These are phyloP conservation scores for Drosophila hamatofila DNA, from an alignment of 2,888 invertebrate species.

Conservation along the genomic window DNA sequence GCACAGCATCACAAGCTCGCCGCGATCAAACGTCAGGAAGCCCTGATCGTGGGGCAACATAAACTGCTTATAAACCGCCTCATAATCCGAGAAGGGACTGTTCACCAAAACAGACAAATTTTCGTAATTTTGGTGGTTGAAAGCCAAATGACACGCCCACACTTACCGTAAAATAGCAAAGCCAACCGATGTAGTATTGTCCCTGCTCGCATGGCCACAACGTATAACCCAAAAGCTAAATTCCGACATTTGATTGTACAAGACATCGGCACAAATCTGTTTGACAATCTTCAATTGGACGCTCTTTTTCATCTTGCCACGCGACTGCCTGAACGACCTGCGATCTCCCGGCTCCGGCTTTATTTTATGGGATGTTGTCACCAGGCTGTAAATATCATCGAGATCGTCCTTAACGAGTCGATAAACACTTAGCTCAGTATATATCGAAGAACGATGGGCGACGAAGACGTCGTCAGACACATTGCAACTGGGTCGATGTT, in stretches of 20 bases:
- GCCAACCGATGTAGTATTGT: slow-evolving; percentile 67
- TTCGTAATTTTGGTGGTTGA: not conserved
- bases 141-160: not conserved
- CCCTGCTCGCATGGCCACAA: slow-evolving; percentile 51
- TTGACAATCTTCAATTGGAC: slow-evolving; percentile 25
- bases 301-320: not conserved
- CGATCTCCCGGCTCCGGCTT: not conserved
- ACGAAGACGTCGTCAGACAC: slow-evolving; percentile 72
- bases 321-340: not conserved
- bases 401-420: slow-evolving; percentile 53
- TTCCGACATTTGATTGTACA: slow-evolving; percentile 51
- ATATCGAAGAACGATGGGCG: slow-evolving; percentile 76
- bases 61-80: slow-evolving; percentile 58
- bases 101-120: not conserved
- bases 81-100: slow-evolving; percentile 48
- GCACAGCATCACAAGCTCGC: slow-evolving; percentile 70
- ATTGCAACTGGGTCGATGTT: slow-evolving; percentile 66
- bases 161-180: slow-evolving; percentile 74
- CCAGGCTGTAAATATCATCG: slow-evolving; percentile 41
- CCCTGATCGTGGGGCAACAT: slow-evolving; percentile 38
- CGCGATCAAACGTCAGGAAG: slow-evolving; percentile 48
- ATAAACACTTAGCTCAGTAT: slow-evolving; percentile 68
- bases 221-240: slow-evolving; percentile 67
- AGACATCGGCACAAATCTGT: slow-evolving; percentile 51
- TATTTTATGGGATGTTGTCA: not conserved